These are phyloP conservation scores for Muntiacus reevesi DNA, from an alignment of 2,113 vertebrate species.

Conservation along the genomic window DNA sequence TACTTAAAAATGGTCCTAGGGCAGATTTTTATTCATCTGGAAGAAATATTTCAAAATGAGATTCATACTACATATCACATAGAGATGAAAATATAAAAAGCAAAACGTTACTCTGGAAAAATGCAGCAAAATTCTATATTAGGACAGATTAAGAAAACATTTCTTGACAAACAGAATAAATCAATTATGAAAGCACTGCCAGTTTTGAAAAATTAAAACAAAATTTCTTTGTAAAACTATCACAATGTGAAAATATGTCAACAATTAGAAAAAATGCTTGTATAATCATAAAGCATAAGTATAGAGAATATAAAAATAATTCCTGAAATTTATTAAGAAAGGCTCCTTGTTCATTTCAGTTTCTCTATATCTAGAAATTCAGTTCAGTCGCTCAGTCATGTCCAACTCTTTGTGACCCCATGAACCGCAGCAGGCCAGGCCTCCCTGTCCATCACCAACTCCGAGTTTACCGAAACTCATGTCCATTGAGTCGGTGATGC, in stretches of 20 bases:
- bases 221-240: not conserved
- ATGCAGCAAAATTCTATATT: not conserved
- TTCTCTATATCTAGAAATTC: not conserved
- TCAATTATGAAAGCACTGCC: not conserved
- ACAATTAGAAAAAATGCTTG: not conserved
- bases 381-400: not conserved
- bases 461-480: not conserved
- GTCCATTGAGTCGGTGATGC: not conserved
- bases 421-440: not conserved
- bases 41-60: not conserved
- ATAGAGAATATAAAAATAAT: not conserved
- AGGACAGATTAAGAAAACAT: not conserved
- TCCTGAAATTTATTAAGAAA: not conserved
- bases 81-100: not conserved
- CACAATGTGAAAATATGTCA: not conserved
- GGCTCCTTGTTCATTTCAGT: not conserved
- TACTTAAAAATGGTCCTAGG: not conserved
- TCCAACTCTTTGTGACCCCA: accelerated
- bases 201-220: not conserved
- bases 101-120: not conserved
- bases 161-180: not conserved
- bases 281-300: not conserved
- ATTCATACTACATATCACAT: not conserved
- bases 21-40: not conserved
- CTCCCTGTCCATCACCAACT: not conserved